These are phyloP conservation scores for Tonatia bakeri DNA, from an alignment of 2,113 vertebrate species.

Conservation along the genomic window DNA sequence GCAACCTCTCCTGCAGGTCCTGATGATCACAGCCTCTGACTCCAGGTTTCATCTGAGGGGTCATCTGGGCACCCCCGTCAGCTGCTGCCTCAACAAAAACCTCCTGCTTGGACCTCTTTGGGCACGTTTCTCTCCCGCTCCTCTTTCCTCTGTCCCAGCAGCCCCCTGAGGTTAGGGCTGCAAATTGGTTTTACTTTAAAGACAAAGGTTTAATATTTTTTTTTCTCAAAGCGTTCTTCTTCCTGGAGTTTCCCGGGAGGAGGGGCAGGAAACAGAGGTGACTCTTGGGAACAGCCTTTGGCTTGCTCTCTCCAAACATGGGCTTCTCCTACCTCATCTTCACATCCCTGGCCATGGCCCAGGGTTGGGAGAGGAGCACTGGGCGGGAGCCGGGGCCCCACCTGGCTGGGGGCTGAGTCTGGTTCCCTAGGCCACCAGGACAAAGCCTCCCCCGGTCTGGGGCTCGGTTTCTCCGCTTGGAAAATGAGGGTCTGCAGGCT, in stretches of 20 bases:
- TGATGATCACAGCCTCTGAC: not conserved
- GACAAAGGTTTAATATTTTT: slow-evolving; percentile 45
- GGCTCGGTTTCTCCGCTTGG: not conserved
- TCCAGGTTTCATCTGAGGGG: not conserved
- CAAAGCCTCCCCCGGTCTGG: not conserved
- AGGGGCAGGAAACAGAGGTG: slow-evolving; percentile 6
- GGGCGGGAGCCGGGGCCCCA: not conserved
- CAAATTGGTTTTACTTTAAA: slow-evolving; percentile 73
- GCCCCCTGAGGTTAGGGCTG: slow-evolving; percentile 66
- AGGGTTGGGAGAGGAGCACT: not conserved
- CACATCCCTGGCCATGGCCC: not conserved
- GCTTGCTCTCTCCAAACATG: not conserved
- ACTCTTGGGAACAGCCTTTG: not conserved
- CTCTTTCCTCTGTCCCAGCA: slow-evolving; percentile 64
- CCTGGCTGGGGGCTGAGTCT: not conserved
- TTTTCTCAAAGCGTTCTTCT: not conserved
- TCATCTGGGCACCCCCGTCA: not conserved
- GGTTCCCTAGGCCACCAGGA: not conserved
- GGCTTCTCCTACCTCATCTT: not conserved
- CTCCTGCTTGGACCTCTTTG: not conserved
- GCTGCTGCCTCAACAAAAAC: not conserved
- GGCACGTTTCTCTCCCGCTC: not conserved
- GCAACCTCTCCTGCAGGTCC: not conserved
- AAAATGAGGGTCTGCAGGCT: not conserved
- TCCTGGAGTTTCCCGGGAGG: slow-evolving; percentile 61